Evolutionary conservation across 1,140 invertebrate genomes (phyloP).

Genomic region (Melipona quadrifasciata): DNA sequence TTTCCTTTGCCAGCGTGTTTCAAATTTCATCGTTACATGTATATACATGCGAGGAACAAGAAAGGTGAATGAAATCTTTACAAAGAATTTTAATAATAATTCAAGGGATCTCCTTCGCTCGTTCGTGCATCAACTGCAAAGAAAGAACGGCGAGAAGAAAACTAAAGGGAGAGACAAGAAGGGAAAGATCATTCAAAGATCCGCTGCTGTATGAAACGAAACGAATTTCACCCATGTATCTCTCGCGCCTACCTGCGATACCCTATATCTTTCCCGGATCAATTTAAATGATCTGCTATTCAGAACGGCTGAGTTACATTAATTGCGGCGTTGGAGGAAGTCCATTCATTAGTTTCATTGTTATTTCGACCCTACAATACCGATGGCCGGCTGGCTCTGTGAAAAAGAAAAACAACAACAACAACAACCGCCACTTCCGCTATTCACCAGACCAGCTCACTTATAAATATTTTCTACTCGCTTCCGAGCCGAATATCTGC

Average conservation of each 20-base stretch:
- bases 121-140: not conserved
- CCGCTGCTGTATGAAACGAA: constrained; percentile 4
- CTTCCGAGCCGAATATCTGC: constrained; percentile 12
- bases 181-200: constrained; percentile 11
- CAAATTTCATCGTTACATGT: no score
- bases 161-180: not conserved
- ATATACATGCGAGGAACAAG: no score
- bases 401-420: constrained; percentile 33
- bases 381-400: constrained; percentile 32
- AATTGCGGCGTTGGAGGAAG: constrained; percentile 67
- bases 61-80: not conserved
- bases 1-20: no score
- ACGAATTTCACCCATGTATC: constrained; percentile 47
- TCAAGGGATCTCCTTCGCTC: not conserved
- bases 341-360: constrained; percentile 68
- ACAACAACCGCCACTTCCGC: constrained; percentile 55
- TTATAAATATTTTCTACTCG: constrained; percentile 30
- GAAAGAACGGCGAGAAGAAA: not conserved
- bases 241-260: constrained; percentile 20
- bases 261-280: constrained; percentile 21
- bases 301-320: constrained; percentile 63
- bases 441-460: not conserved
- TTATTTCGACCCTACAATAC: constrained; percentile 55
- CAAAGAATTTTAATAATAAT: not conserved
- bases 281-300: constrained; percentile 69